A percentile compares a stretch with the other conserved stretches of the same genome.
Evolutionary conservation across 2,113 vertebrate genomes (phyloP).

Genomic region (Lycaon pictus): DNA sequence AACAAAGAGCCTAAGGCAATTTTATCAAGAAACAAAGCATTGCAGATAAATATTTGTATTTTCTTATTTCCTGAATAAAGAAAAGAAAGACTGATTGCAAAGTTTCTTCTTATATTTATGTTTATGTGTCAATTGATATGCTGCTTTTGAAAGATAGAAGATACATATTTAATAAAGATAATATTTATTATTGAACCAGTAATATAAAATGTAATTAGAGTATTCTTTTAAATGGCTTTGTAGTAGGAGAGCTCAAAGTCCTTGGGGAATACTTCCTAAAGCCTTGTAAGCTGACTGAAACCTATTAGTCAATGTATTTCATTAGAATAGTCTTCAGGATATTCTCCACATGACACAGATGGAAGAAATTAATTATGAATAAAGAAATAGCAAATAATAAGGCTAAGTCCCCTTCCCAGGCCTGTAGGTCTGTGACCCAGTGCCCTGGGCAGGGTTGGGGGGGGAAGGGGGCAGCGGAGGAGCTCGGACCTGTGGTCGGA

Average conservation of each 20-base stretch:
- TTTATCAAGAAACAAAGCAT: conserved; percentile 46
- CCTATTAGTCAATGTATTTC: background rate
- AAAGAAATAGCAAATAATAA: conserved; percentile 3
- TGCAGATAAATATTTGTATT: background rate
- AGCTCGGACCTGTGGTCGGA: background rate
- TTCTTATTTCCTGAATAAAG: background rate
- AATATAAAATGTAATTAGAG: conserved; percentile 15
- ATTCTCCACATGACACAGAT: background rate
- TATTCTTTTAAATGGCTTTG: conserved; percentile 41
- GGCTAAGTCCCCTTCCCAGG: background rate
- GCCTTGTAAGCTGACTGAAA: background rate
- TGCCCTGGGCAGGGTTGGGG: background rate
- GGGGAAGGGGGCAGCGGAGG: background rate
- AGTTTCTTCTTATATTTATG: background rate
- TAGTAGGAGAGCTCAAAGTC: background rate
- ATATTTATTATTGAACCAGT: background rate
- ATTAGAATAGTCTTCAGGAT: background rate
- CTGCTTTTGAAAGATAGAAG: conserved; percentile 12
- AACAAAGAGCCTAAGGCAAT: background rate
- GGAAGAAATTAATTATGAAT: conserved; percentile 25
- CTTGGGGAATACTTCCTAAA: conserved; percentile 42
- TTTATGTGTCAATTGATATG: background rate
- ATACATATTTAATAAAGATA: background rate
- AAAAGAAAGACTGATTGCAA: background rate
- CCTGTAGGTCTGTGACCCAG: background rate